A percentile compares a stretch with the other conserved stretches of the same genome.
Conservation (phyloP, 2,888 invertebrate species). For the Tetragonisca angustula region DNA sequence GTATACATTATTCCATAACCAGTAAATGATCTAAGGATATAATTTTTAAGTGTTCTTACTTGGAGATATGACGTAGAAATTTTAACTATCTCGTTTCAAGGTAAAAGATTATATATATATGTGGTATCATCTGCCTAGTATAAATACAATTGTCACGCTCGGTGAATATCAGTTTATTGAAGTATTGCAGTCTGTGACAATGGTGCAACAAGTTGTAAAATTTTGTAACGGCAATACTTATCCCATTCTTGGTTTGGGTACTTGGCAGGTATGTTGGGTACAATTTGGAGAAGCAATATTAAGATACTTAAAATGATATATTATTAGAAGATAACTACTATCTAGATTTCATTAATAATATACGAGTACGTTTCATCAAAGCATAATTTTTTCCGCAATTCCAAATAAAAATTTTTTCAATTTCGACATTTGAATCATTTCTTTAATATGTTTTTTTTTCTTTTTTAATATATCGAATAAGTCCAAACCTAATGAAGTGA, state of each 20-base stretch:
- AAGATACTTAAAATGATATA: too few relatives aligned
- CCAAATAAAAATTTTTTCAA: background rate
- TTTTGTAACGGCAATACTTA: constrained; percentile 25
- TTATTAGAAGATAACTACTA: background rate
- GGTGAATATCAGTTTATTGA: background rate
- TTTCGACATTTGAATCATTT: background rate
- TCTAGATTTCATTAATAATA: background rate
- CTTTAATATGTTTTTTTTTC: background rate
- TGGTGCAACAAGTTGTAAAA: background rate
- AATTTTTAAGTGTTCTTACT: too few relatives aligned
- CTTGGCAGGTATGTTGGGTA: constrained; percentile 34
- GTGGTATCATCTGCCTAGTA: background rate
- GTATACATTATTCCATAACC: too few relatives aligned
- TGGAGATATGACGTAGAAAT: background rate
- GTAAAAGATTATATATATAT: background rate
- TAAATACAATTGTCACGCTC: background rate
- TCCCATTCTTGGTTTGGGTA: constrained; percentile 31
- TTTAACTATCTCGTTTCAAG: background rate
- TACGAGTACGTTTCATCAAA: background rate
- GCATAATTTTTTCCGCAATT: background rate
- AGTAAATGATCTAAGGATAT: too few relatives aligned
- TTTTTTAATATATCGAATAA: background rate
- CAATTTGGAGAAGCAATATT: background rate
- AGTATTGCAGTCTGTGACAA: background rate
- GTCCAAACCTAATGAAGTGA: constrained; percentile 22